A percentile compares a stretch with the other conserved stretches of the same genome.
Conservation (phyloP, 1,140 invertebrate species). For the Lethrus apterus region DNA sequence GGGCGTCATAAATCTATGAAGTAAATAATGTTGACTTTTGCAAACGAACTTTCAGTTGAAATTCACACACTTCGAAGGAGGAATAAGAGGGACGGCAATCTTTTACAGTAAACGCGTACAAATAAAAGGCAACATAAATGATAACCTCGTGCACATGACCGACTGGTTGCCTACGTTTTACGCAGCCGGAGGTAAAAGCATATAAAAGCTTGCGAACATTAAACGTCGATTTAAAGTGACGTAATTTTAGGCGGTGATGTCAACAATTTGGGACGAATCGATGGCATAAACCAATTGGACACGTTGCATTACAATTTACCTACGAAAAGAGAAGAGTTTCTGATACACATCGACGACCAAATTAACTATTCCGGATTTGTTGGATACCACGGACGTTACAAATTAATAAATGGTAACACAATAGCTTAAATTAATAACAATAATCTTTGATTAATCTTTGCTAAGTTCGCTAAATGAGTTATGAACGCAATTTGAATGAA, state of each 20-base stretch:
- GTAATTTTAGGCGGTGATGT: slow-evolving; percentile 44
- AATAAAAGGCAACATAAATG: slow-evolving; percentile 49
- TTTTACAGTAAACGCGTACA: slow-evolving; percentile 57
- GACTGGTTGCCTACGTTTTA: slow-evolving; percentile 87
- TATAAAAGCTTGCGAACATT: too few species aligned
- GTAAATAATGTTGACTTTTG: too few species aligned
- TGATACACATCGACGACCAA: slow-evolving; percentile 87
- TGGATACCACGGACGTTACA: slow-evolving; percentile 73
- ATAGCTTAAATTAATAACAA: not conserved
- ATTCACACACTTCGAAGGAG: slow-evolving; percentile 81
- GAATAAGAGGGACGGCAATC: slow-evolving; percentile 62
- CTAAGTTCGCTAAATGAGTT: not conserved
- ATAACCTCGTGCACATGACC: slow-evolving; percentile 68
- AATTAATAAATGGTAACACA: slow-evolving; percentile 41
- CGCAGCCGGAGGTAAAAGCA: slow-evolving; percentile 49
- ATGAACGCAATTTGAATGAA: too few species aligned
- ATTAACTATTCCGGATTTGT: slow-evolving; percentile 61
- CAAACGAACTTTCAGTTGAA: slow-evolving; percentile 40
- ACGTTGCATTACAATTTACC: slow-evolving; percentile 47
- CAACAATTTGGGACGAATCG: slow-evolving; percentile 39
- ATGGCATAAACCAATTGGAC: slow-evolving; percentile 75
- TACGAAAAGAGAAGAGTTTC: slow-evolving; percentile 48
- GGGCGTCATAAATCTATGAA: too few species aligned
- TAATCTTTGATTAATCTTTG: not conserved
- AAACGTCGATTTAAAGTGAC: too few species aligned